A percentile compares a stretch with the other conserved stretches of the same genome.
phyloP scores from a whole-genome alignment of 2,888 invertebrate genomes.

The Hirtodrosophila histrioides region DNA sequence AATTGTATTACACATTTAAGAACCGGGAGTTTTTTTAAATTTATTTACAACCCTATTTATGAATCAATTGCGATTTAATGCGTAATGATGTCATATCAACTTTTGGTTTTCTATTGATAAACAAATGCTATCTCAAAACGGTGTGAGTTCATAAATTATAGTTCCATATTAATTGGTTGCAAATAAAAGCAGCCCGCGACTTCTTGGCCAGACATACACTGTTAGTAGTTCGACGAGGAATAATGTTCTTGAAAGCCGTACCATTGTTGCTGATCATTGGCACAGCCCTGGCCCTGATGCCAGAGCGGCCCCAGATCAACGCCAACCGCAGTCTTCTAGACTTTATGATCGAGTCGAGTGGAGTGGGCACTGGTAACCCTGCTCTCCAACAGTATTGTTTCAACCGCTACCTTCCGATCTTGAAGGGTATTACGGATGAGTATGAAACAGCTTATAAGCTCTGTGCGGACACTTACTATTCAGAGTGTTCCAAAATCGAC shows the following conservation, averaged over 20 bases:
- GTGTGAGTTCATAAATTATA: no score
- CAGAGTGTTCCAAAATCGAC: constrained; percentile 1
- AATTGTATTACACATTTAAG: no score
- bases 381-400: constrained; percentile 35
- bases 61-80: no score
- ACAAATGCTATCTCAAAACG: no score
- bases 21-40: no score
- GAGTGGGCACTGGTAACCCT: not conserved
- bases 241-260: constrained; percentile 43
- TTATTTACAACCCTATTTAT: no score
- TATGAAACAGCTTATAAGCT: constrained; percentile 13
- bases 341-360: constrained; percentile 30
- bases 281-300: constrained; percentile 23
- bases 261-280: constrained; percentile 32
- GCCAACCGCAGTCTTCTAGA: constrained; percentile 20
- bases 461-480: constrained; percentile 17
- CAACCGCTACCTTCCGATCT: constrained; percentile 31
- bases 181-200: constrained; percentile 15
- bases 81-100: no score
- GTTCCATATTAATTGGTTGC: no score
- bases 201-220: constrained; percentile 10
- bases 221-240: constrained; percentile 18
- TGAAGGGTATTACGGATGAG: constrained; percentile 23
- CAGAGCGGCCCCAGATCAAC: constrained; percentile 5
- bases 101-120: no score